These are phyloP conservation scores for Rotaria sp. DNA, from an alignment of 2,888 invertebrate species.

Conservation along the genomic window DNA sequence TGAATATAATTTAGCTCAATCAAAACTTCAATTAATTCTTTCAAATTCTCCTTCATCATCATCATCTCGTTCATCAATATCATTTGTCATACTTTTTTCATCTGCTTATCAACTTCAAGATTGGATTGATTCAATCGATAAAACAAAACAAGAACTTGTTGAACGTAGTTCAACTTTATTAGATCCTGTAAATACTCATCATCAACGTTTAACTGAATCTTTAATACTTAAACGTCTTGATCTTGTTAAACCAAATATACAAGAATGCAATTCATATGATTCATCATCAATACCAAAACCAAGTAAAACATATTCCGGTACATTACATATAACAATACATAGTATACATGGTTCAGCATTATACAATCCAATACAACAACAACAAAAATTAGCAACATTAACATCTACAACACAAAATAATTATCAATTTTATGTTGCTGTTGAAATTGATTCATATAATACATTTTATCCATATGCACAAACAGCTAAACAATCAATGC, in stretches of 20 bases:
- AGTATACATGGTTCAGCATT: constrained; percentile 10
- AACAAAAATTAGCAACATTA: not conserved
- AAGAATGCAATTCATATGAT: not conserved
- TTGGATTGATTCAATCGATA: constrained; percentile 27
- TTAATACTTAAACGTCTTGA: not conserved
- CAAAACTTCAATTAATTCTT: constrained; percentile 18
- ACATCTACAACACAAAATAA: not conserved
- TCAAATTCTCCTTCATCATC: not conserved
- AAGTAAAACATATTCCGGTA: constrained; percentile 25
- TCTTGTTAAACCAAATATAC: not conserved
- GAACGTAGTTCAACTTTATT: not conserved
- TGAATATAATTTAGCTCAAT: constrained; percentile 19
- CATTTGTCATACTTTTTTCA: not conserved
- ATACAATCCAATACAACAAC: not conserved
- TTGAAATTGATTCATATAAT: constrained; percentile 20
- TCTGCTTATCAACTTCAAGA: constrained; percentile 26
- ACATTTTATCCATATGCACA: constrained; percentile 28
- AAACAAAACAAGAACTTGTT: constrained; percentile 6
- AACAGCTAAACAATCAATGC: not conserved
- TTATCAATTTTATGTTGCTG: constrained; percentile 20
- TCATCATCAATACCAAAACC: not conserved
- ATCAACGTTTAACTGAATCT: not conserved
- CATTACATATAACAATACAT: constrained; percentile 23
- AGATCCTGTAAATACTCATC: not conserved
- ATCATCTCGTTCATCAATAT: not conserved